Evolutionary conservation across 2,888 invertebrate genomes (phyloP).

Genomic region (Diaperis boleti): DNA sequence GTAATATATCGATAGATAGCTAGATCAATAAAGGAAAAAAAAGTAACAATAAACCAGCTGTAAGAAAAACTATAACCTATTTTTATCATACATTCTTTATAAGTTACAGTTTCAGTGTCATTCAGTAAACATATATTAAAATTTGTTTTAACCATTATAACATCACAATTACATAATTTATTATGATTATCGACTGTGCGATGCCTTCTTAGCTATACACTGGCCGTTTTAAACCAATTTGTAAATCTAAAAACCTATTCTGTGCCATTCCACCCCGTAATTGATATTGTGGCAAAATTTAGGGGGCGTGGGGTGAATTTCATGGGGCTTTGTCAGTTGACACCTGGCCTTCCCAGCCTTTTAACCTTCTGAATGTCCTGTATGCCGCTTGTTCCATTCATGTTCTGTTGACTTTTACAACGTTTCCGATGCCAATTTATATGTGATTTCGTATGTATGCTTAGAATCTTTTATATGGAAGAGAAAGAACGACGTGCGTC

Average conservation of each 20-base stretch:
- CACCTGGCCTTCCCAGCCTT: slow-evolving; percentile 66
- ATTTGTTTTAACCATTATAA: too few relatives aligned
- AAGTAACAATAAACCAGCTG: too few relatives aligned
- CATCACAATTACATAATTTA: too few relatives aligned
- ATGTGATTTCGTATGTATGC: slow-evolving; percentile 49
- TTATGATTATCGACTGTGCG: too few relatives aligned
- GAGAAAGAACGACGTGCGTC: background rate
- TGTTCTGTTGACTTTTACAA: slow-evolving; percentile 55
- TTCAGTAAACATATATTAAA: too few relatives aligned
- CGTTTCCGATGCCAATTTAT: slow-evolving; percentile 58
- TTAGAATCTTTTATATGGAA: background rate
- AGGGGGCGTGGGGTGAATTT: slow-evolving; percentile 45
- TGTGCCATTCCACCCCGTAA: slow-evolving; percentile 13
- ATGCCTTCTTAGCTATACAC: too few relatives aligned
- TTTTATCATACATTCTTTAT: too few relatives aligned
- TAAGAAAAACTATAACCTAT: too few relatives aligned
- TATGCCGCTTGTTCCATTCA: slow-evolving; percentile 46
- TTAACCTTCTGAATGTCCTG: slow-evolving; percentile 57
- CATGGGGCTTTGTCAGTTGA: slow-evolving; percentile 62
- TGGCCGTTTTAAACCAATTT: background rate
- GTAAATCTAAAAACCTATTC: too few relatives aligned
- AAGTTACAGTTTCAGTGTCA: too few relatives aligned
- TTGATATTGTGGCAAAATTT: slow-evolving; percentile 37
- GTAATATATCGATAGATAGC: too few relatives aligned
- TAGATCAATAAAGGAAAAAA: too few relatives aligned